These are phyloP conservation scores for Catocala sponsa DNA, from an alignment of 2,888 invertebrate genomes.

Conservation along the genomic window DNA sequence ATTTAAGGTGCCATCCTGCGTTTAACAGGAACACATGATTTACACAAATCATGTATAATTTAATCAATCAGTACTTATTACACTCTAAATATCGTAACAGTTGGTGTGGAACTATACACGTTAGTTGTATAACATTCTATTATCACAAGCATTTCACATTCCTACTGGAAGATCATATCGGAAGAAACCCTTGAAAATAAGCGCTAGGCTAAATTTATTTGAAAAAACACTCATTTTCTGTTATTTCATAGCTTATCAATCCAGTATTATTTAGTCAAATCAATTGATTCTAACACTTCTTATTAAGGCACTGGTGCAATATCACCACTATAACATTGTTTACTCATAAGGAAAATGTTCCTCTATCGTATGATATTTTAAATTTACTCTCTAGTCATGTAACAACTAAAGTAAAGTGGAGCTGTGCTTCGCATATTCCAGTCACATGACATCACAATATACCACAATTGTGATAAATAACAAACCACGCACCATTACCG, in stretches of 20 bases:
- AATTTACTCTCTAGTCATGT: conserved; percentile 46
- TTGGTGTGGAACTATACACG: conserved; percentile 1
- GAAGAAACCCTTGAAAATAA: neutral
- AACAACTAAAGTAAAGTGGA: conserved; percentile 25
- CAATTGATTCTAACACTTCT: neutral
- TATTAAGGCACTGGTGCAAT: too few species aligned
- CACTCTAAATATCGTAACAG: neutral
- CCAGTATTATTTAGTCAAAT: conserved; percentile 38
- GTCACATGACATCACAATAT: conserved; percentile 18
- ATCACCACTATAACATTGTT: neutral
- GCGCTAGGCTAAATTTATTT: too few species aligned
- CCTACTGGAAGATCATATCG: neutral
- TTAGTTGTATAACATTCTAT: conserved; percentile 2
- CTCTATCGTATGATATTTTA: conserved; percentile 26
- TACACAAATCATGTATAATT: neutral
- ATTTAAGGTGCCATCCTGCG: conserved; percentile 14
- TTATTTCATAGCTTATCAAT: conserved; percentile 15
- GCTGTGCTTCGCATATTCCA: conserved; percentile 27
- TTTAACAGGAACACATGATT: conserved; percentile 1
- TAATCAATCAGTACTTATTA: conserved; percentile 7
- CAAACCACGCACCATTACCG: conserved; percentile 18
- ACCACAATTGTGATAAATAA: conserved; percentile 27
- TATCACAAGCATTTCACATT: conserved; percentile 2
- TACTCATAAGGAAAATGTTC: conserved; percentile 24
- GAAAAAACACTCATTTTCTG: neutral